Base-by-base conservation (phyloP, 2,888 invertebrate genomes). In the Busseola fusca region DNA sequence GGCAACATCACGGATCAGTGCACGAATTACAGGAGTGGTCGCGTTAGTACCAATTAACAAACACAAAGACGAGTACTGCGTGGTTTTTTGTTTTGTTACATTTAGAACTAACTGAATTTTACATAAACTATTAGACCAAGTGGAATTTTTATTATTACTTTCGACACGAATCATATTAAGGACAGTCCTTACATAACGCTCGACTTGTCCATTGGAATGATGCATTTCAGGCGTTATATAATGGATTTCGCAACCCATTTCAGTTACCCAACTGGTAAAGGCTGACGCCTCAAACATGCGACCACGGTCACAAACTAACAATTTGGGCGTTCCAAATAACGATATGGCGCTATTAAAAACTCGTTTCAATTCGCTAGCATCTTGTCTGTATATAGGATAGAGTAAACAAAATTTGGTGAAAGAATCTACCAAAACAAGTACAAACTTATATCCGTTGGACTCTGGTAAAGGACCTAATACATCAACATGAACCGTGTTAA, bases 401-500 rank as follows among this genome's bases (percentile, higher is more conserved):
- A 83, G 37, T 3, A 84, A 25, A 37, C 77, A 77, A 54, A 60
- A 84, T 66, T 85, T 85, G 0, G 71, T 72, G 48, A 78, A 84
- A 0, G 79, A 57, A 27, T 85, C 83, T 0, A 84, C 69, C 18
- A 30, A 21, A 12, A 50, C 50, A 6, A 84, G 2, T 0, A 84
- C 54, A n/a, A 58, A 75, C 30, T 68, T 74, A 45, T 70, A 37
- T 37, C 37, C 37, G 37, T 37, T 37, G 9, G 37, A 37, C 10
- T 37, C 37, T 0, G 37, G 37, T 10, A 37, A 37, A 10, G 10
- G 37, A 1, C 37, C 37, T 9, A 37, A 37, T 10, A 1, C 37
- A 10, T 37, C 37, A 9, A 37, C 10, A 10, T 37, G 37, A 37
- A 9, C 1, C 9, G 37, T 37, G 37, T 37, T 1, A 9, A 37